A percentile compares a stretch with the other conserved stretches of the same genome.
Conservation (phyloP, 1,140 invertebrate genomes). For the Papilio polytes region DNA sequence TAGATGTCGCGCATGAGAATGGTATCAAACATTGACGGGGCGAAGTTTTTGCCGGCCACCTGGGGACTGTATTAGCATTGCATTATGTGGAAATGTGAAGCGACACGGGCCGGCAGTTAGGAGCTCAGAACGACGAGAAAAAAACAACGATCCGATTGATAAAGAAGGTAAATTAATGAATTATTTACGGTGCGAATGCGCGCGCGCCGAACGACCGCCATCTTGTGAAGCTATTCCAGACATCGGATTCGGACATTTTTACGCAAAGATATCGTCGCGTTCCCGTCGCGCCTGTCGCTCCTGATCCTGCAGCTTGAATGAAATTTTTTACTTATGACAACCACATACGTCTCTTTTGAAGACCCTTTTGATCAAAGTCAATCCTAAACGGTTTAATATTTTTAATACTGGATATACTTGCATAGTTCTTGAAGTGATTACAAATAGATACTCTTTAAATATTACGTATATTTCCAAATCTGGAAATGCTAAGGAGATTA, state of each 20-base stretch:
- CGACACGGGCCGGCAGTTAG: conserved; percentile 41
- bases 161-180: conserved; percentile 41
- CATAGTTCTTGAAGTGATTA: not conserved
- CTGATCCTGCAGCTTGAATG: conserved; percentile 15
- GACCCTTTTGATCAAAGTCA: not conserved
- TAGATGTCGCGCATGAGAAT: conserved; percentile 42
- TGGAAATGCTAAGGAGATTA: not conserved
- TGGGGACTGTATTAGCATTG: conserved; percentile 38
- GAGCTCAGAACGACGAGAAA: conserved; percentile 13
- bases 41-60: conserved; percentile 37
- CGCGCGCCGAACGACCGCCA: conserved; percentile 36
- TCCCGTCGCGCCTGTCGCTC: conserved; percentile 4
- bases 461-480: not conserved
- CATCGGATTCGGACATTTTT: conserved; percentile 37
- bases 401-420: not conserved
- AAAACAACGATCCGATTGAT: conserved; percentile 37
- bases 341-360: not conserved
- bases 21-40: conserved; percentile 38
- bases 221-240: conserved; percentile 38
- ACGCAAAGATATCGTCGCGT: conserved; percentile 30
- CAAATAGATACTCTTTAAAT: no score
- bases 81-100: conserved; percentile 35
- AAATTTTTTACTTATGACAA: conserved; percentile 32
- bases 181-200: conserved; percentile 39
- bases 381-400: not conserved